A percentile compares a stretch with the other conserved stretches of the same genome.
phyloP scores from a whole-genome alignment of 2,113 vertebrate genomes.

The Alectura lathami region DNA sequence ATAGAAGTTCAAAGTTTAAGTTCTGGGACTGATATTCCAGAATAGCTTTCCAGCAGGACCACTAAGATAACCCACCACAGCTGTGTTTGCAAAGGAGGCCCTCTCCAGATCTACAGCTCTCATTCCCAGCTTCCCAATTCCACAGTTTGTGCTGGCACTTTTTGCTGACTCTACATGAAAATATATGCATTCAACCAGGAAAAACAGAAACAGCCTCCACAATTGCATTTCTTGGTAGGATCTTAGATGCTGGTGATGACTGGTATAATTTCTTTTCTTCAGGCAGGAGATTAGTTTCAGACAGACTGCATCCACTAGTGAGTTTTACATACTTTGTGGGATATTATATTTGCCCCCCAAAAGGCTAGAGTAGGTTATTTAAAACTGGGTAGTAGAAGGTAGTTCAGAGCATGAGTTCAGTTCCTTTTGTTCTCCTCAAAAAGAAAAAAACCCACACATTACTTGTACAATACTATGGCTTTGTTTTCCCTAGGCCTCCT shows the following conservation, averaged over 20 bases:
- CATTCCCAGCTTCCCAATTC: not conserved
- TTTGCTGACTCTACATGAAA: not conserved
- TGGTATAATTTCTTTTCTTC: not conserved
- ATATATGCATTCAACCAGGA: not conserved
- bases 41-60: not conserved
- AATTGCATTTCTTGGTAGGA: not conserved
- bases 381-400: not conserved
- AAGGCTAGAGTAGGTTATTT: not conserved
- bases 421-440: not conserved
- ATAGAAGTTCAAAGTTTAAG: not conserved
- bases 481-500: not conserved
- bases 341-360: not conserved
- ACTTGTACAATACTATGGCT: not conserved
- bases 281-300: not conserved
- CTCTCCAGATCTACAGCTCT: not conserved
- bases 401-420: not conserved
- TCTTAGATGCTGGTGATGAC: not conserved
- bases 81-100: not conserved
- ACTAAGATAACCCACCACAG: not conserved
- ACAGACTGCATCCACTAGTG: not conserved
- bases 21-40: not conserved
- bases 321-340: not conserved
- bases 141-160: not conserved
- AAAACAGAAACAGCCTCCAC: not conserved
- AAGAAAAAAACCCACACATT: not conserved